Evolutionary conservation across 1,140 invertebrate species (phyloP), one percentile per base, ranked within the genome.

Genomic region (Tyrophagus putrescentiae): DNA sequence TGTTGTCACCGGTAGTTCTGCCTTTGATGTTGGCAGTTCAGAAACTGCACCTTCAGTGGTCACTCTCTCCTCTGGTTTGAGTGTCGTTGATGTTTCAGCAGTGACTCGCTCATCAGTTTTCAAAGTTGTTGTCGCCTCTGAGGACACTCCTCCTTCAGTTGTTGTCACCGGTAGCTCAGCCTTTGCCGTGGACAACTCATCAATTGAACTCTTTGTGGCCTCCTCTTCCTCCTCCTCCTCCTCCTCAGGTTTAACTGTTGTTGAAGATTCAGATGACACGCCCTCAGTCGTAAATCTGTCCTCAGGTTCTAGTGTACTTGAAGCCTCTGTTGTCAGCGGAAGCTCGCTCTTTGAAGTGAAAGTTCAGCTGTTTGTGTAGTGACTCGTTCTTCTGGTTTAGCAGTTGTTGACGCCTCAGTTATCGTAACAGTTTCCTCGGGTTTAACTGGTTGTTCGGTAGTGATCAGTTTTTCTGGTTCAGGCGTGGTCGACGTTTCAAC

Each of bases 1-100:
- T 50, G 52, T 59, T 18, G 25, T 58, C 1, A n/a, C 18, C 29
- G 60, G 23, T 23, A 32, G 21, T 18, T 60, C 5, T 60, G 44
- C 52, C n/a, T 60, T 18, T 16, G 11, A 1, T 1, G 36, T 25
- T 5, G 36, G 25, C 28, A 29, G 18, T 27, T 50, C 11, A 11
- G 48, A 11, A 21, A 11, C 18, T 25, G 36, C n/a, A 48, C 7
- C 21, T 11, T 25, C 21, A 32, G 13, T 13, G 1, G 52, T 25
- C 13, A 48, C 1, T 25, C 2, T 21, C 34, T 60, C 21, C 1
- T 6, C 21, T 18, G 23, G 21, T 32, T 29, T 25, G 32, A 33
- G 27, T 60, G 7, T 33, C 18, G 13, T 60, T 33, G 21, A n/a
- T 48, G 31, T 48, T 6, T 48, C 44, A 6, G 21, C 6, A 27